Evolutionary conservation across 2,888 invertebrate genomes (phyloP), one percentile per base, ranked within the genome.

Genomic region (Ditylenchus weischeri): DNA sequence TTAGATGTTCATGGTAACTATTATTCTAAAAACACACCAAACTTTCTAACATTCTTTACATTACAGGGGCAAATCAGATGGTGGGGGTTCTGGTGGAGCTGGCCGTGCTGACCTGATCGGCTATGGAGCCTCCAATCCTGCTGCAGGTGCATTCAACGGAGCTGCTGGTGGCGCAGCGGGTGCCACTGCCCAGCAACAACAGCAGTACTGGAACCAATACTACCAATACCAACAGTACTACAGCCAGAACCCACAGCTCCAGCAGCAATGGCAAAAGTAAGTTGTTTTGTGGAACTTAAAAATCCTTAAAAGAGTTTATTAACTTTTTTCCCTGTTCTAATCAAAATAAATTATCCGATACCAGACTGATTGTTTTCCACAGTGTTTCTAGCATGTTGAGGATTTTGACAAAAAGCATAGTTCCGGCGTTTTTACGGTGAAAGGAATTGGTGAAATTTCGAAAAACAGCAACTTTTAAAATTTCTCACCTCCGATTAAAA

Each of bases 1-100:
- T 81, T 51, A 73, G 80, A 36, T 78, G 78, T 68, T 78, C 78
- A 13, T 81, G 81, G 81, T 80, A 80, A 38, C 29, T 29, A 29
- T 2, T 4, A 29, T 29, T 29, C n/a, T 2, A 29, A 29, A 29
- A 29, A 5, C 29, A 43, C 43, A 43, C 1, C 43, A 1, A 43
- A 6, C 8, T 3, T 43, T 6, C 43, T 10, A 3, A 15, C 29
- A 5, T 29, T 29, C 8, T 6, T 10, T 43, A 43, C 8, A 43
- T 38, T 47, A 62, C 57, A 23, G 63, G 47, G 21, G 36, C 18
- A 58, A 57, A n/a, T 19, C 63, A 43, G 18, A 36, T 36, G 49
- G 48, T n/a, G 59, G 59, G 3, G n/a, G 59, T 51, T 36, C 50
- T 36, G 38, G 47, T 64, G 59, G 18, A 21, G 36, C 15, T 10